phyloP scores from a whole-genome alignment of 2,888 invertebrate species.

The Cephonodes hylas region DNA sequence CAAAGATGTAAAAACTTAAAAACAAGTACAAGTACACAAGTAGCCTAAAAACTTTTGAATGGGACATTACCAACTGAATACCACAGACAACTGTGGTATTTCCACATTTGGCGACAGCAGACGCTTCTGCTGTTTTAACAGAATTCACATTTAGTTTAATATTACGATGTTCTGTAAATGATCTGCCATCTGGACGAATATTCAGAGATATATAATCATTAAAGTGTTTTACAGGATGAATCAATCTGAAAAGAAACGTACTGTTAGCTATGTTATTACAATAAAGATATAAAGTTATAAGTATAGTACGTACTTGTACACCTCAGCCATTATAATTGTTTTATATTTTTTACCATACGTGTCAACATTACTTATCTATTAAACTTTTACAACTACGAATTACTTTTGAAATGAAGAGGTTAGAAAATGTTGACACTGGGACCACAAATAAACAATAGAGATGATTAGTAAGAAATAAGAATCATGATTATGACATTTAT shows the following conservation, averaged over 20 bases:
- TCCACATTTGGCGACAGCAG: conserved; percentile 89
- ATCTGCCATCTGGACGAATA: conserved; percentile 89
- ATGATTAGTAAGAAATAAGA: too few species aligned
- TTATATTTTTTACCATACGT: background rate
- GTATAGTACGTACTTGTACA: conserved; percentile 55
- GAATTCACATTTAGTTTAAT: conserved; percentile 65
- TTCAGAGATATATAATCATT: conserved; percentile 86
- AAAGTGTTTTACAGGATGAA: conserved; percentile 89
- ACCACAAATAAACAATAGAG: too few species aligned
- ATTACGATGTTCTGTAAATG: conserved; percentile 85
- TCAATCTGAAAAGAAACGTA: conserved; percentile 75
- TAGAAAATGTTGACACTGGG: too few species aligned
- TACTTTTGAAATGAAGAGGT: too few species aligned
- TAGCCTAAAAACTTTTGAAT: too few species aligned
- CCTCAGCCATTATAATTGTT: conserved; percentile 55
- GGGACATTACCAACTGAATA: conserved; percentile 89
- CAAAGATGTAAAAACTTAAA: too few species aligned
- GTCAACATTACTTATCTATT: too few species aligned
- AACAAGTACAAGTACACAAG: too few species aligned
- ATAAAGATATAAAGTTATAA: background rate
- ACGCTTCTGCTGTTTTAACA: conserved; percentile 84
- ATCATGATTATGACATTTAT: too few species aligned
- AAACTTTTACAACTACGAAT: too few species aligned
- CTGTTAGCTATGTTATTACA: background rate
- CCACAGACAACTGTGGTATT: conserved; percentile 92